phyloP scores from a whole-genome alignment of 2,113 vertebrate genomes.

The Bostrychus sinensis region DNA sequence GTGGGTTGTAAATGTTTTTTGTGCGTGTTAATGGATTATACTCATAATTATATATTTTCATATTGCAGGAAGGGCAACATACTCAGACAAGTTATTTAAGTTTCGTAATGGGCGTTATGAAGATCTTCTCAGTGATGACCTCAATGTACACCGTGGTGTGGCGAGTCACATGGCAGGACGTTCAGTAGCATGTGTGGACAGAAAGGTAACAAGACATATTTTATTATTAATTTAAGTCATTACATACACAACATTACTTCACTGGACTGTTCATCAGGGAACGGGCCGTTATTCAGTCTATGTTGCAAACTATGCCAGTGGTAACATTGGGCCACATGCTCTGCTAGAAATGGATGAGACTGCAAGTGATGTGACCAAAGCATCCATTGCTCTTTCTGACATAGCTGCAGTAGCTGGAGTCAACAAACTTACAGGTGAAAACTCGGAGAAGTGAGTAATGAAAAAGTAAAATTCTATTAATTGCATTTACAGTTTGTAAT shows the following conservation, averaged over 20 bases:
- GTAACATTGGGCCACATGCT: slow-evolving; percentile 87
- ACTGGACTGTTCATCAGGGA: slow-evolving; percentile 77
- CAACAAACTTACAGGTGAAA: slow-evolving; percentile 90
- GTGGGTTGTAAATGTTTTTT: too few relatives aligned
- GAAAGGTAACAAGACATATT: slow-evolving; percentile 78
- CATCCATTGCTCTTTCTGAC: slow-evolving; percentile 86
- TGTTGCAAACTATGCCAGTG: slow-evolving; percentile 93
- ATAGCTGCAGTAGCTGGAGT: slow-evolving; percentile 87
- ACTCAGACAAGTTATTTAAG: slow-evolving; percentile 95
- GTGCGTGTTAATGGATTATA: neutral
- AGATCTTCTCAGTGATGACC: slow-evolving; percentile 89
- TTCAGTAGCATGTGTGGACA: slow-evolving; percentile 93
- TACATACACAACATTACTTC: neutral
- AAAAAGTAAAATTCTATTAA: neutral
- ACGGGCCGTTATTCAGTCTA: slow-evolving; percentile 92
- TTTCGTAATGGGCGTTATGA: slow-evolving; percentile 91
- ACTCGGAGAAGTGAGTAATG: neutral
- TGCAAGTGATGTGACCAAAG: slow-evolving; percentile 85
- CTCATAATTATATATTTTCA: neutral
- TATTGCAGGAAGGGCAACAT: slow-evolving; percentile 86
- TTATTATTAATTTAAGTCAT: neutral
- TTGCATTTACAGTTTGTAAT: neutral
- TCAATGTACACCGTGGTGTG: slow-evolving; percentile 84
- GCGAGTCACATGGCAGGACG: slow-evolving; percentile 90
- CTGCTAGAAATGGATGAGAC: slow-evolving; percentile 92